Evolutionary conservation across 2,797 vertebrate species (phyloP).

Genomic region (Apogon talboti): DNA sequence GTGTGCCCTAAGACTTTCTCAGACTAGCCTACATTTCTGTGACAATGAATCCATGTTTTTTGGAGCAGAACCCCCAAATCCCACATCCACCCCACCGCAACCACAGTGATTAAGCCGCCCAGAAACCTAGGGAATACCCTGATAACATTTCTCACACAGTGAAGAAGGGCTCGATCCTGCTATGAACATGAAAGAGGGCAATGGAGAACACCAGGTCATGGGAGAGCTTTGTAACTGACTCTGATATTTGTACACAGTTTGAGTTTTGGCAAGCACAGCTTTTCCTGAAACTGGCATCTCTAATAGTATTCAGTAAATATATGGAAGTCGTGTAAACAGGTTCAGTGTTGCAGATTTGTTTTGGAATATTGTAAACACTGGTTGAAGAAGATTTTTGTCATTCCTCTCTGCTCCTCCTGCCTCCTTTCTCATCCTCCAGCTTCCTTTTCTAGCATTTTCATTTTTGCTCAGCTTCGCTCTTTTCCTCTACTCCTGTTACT

Average conservation of each 20-base stretch:
- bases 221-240: conserved; percentile 23
- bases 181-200: conserved; percentile 20
- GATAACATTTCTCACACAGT: neutral
- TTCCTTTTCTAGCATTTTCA: conserved; percentile 29
- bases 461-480: conserved; percentile 27
- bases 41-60: too few species aligned
- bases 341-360: conserved; percentile 16
- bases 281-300: conserved; percentile 24
- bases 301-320: neutral
- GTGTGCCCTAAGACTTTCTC: too few species aligned
- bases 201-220: conserved; percentile 20
- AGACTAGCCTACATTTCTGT: too few species aligned
- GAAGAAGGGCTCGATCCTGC: neutral
- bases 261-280: conserved; percentile 1
- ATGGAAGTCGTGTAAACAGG: conserved; percentile 12
- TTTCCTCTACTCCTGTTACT: conserved; percentile 23
- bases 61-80: too few species aligned
- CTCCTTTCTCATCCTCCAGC: conserved; percentile 12
- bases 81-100: too few species aligned
- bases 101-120: too few species aligned
- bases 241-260: conserved; percentile 10
- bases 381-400: conserved; percentile 28
- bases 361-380: conserved; percentile 35
- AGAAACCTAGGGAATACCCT: neutral
- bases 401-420: conserved; percentile 15